Evolutionary conservation across 2,797 vertebrate species (phyloP).

Genomic region (Pseudochirops corinnae): DNA sequence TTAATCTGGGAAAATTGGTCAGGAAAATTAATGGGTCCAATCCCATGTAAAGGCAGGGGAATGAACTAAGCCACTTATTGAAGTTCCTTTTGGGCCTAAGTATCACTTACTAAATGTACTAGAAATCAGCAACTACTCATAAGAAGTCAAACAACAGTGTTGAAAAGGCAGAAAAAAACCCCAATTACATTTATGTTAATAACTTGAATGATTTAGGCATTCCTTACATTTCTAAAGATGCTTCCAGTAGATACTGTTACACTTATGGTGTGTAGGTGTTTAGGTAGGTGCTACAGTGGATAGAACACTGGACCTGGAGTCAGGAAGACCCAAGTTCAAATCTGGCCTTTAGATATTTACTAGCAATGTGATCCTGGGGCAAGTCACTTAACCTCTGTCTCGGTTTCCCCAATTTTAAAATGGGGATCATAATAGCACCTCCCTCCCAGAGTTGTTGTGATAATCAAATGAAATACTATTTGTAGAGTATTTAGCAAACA

Average conservation of each 20-base stretch:
- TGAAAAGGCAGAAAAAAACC: neutral
- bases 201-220: neutral
- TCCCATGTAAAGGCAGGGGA: conserved; percentile 29
- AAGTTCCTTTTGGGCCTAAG: neutral
- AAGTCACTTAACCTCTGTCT: neutral
- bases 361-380: neutral
- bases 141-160: neutral
- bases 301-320: neutral
- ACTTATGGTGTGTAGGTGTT: neutral
- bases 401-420: neutral
- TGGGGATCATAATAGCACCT: neutral
- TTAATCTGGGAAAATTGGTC: neutral
- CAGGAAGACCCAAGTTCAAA: neutral
- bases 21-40: conserved; percentile 30
- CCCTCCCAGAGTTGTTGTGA: neutral
- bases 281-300: neutral
- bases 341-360: neutral
- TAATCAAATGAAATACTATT: neutral
- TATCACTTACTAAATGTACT: neutral
- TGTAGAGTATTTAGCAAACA: neutral
- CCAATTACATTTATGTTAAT: neutral
- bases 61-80: conserved; percentile 20
- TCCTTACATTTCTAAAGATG: neutral
- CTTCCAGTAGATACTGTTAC: neutral
- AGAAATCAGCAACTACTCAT: neutral